These are phyloP conservation scores for Myzus persicae DNA, from an alignment of 1,140 invertebrate species.

Conservation along the genomic window DNA sequence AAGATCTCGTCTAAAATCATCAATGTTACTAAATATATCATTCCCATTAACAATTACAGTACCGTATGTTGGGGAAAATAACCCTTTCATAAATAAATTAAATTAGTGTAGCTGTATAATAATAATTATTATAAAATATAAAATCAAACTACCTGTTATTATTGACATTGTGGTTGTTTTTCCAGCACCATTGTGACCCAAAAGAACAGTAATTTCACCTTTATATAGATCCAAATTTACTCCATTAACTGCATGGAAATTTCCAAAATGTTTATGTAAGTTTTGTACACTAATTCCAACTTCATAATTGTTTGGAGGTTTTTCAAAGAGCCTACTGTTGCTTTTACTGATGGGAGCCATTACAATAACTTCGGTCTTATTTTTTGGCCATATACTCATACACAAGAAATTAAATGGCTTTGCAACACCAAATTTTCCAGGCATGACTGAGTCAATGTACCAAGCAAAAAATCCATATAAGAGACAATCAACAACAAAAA, in stretches of 20 bases:
- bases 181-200: conserved; percentile 89
- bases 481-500: conserved; percentile 55
- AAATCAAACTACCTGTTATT: conserved; percentile 61
- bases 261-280: conserved; percentile 62
- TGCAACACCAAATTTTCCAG: conserved; percentile 60
- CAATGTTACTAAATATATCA: conserved; percentile 69
- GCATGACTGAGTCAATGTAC: conserved; percentile 60
- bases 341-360: background rate
- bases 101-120: background rate
- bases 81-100: conserved; percentile 65
- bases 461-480: conserved; percentile 58
- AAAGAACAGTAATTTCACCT: conserved; percentile 84
- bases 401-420: conserved; percentile 60
- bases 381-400: conserved; percentile 43
- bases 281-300: conserved; percentile 62
- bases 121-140: background rate
- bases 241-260: conserved; percentile 61
- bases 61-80: conserved; percentile 72
- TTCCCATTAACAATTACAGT: conserved; percentile 72
- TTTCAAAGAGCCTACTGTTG: conserved; percentile 40
- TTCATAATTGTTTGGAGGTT: conserved; percentile 58
- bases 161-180: conserved; percentile 83
- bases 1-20: conserved; percentile 68
- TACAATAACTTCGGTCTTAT: background rate
- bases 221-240: conserved; percentile 61